A percentile compares a stretch with the other conserved stretches of the same genome.
These are phyloP conservation scores for Orchesellides sinensis DNA, from an alignment of 2,888 invertebrate species.

Conservation along the genomic window DNA sequence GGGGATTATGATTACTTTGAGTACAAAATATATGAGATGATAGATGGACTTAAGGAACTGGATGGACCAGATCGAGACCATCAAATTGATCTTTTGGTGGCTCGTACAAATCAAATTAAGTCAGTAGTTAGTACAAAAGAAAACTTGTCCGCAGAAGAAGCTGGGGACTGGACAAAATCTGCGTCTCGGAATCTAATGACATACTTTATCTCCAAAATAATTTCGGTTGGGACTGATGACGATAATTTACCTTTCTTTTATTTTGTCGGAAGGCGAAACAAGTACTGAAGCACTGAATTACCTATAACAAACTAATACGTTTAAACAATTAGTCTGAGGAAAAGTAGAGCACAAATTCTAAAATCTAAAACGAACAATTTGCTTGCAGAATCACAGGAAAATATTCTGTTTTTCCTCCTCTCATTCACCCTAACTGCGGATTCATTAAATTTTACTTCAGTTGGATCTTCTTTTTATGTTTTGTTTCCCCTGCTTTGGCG, in stretches of 20 bases:
- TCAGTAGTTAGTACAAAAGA: conserved; percentile 32
- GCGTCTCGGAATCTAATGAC: background rate
- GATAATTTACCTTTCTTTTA: conserved; percentile 50
- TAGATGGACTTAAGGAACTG: conserved; percentile 37
- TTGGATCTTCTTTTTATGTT: conserved; percentile 21
- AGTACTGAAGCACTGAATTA: conserved; percentile 1
- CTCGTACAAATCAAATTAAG: conserved; percentile 30
- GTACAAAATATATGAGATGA: conserved; percentile 55
- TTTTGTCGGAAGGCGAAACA: conserved; percentile 39
- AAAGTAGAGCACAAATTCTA: too few relatives aligned
- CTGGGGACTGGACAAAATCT: conserved; percentile 29
- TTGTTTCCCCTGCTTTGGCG: conserved; percentile 46
- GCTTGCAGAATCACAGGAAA: conserved; percentile 12
- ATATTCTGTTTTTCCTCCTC: conserved; percentile 25
- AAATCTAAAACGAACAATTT: too few relatives aligned
- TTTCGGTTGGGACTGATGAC: conserved; percentile 40
- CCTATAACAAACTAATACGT: background rate
- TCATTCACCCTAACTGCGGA: conserved; percentile 40
- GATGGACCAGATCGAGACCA: conserved; percentile 22
- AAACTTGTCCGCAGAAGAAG: conserved; percentile 30
- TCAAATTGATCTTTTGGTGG: conserved; percentile 23
- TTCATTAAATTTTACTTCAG: conserved; percentile 35
- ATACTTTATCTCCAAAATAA: background rate
- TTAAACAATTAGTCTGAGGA: too few relatives aligned
- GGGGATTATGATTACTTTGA: conserved; percentile 57